A percentile compares a stretch with the other conserved stretches of the same genome.
Conservation (phyloP, 2,113 vertebrate species). For the Thomomys bottae region DNA sequence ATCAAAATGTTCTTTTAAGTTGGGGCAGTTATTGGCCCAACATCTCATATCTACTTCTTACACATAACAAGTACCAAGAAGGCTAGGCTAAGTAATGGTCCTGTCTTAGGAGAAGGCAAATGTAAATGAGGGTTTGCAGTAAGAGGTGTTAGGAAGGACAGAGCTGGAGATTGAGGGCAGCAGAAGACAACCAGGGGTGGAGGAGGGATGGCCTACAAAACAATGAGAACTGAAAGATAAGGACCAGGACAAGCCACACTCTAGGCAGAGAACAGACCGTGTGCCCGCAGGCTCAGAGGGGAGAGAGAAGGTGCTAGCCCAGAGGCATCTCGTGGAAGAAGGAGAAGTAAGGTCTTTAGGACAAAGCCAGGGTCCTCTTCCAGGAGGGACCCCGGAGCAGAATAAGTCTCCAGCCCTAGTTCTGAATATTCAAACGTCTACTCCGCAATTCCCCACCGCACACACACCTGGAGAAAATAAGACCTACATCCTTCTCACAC, state of each 20-base stretch:
- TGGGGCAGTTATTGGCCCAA: neutral
- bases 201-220: neutral
- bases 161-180: neutral
- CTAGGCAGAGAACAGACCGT: neutral
- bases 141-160: neutral
- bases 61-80: neutral
- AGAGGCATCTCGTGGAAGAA: neutral
- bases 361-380: neutral
- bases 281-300: neutral
- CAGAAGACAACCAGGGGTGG: neutral
- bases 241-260: neutral
- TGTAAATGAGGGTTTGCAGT: neutral
- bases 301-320: neutral
- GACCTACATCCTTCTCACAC: neutral
- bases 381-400: neutral
- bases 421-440: neutral
- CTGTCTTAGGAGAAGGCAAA: neutral
- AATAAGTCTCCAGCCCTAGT: neutral
- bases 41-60: neutral
- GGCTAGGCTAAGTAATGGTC: too few relatives aligned
- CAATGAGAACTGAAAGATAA: constrained; percentile 5
- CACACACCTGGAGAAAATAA: neutral
- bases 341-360: neutral
- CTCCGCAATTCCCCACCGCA: neutral
- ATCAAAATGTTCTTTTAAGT: neutral